Base-by-base conservation (phyloP, 2,888 invertebrate species). In the Gortyna flavago region DNA sequence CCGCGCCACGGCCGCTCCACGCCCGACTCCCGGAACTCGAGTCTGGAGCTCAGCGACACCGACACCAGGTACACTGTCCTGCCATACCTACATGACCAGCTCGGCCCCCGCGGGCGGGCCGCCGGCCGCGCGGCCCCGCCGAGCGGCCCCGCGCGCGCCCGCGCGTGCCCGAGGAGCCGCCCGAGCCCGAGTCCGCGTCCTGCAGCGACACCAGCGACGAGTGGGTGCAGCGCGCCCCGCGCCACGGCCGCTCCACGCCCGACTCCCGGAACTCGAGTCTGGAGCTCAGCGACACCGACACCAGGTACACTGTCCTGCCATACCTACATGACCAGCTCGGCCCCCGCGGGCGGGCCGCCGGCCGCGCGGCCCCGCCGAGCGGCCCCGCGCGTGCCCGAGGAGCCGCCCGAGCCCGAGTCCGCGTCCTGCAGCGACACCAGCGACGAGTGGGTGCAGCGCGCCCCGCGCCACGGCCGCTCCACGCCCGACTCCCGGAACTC, bases 391-490 rank as follows among this genome's bases (percentile, higher is more conserved):
- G 16, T 35, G 71, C 85, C 38, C 64, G 89, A 88, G 73, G 76
- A 51, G 68, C 68, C 73, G 2, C 65, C 77, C 3, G 86, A 87
- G 80, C 89, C 84, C 29, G 91, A 92, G 75, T 72, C 65, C 7
- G 90, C 89, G 5, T 84, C 90, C 0, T 89, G 89, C 79, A 89
- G 89, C 79, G 94, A 94, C 85, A 92, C 94, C 5, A 93, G 93
- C 16, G 95, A 94, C 89, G 92, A 92, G 78, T 94, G 94, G 32
- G 93, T 93, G 67, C 92, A 92, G 1, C 90, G 94, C 68, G 92
- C 93, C 13, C 89, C 84, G 66, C 87, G 88, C 32, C 57, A 9
- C 0, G 67, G 4, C n/a, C 51, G 79, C 59, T 51, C 79, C 67
- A 4, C 87, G 70, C 84, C 77, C 32, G 88, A 89, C 87, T 35